Evolutionary conservation across 2,113 vertebrate genomes (phyloP).

Genomic region (Callaeas wilsoni): DNA sequence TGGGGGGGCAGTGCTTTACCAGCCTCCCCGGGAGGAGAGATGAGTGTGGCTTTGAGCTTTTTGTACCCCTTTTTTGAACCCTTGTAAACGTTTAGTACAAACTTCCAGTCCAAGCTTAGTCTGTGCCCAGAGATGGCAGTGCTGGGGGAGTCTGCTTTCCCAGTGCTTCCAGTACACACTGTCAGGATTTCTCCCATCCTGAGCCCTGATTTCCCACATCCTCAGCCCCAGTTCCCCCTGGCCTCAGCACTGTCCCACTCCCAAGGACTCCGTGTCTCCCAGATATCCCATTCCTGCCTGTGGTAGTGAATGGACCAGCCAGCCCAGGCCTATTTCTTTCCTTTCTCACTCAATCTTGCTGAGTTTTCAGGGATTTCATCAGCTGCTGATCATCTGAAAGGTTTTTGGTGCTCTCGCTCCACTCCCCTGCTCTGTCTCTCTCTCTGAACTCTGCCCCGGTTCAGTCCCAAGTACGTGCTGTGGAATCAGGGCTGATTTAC

Average conservation of each 20-base stretch:
- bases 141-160: not conserved
- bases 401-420: not conserved
- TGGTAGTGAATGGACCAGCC: not conserved
- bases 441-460: rapidly evolving
- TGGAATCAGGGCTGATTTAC: not conserved
- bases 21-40: not conserved
- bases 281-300: not conserved
- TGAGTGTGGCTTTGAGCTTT: not conserved
- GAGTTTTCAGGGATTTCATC: not conserved
- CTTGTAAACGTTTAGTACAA: not conserved
- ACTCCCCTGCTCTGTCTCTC: no score
- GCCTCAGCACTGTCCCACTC: not conserved
- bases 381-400: not conserved
- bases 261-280: rapidly evolving
- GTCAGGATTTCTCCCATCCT: not conserved
- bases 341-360: rapidly evolving
- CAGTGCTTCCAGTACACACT: rapidly evolving
- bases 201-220: not conserved
- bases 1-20: not conserved
- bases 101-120: not conserved
- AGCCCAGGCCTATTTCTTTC: not conserved
- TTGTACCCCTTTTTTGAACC: not conserved
- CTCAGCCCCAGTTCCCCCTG: rapidly evolving
- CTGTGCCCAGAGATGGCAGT: rapidly evolving
- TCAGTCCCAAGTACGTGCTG: not conserved